Percentiles rank a stretch among this genome's conserved stretches.
These are phyloP conservation scores for Sebastes vulpes DNA, from an alignment of 2,797 vertebrate genomes.

Conservation along the genomic window DNA sequence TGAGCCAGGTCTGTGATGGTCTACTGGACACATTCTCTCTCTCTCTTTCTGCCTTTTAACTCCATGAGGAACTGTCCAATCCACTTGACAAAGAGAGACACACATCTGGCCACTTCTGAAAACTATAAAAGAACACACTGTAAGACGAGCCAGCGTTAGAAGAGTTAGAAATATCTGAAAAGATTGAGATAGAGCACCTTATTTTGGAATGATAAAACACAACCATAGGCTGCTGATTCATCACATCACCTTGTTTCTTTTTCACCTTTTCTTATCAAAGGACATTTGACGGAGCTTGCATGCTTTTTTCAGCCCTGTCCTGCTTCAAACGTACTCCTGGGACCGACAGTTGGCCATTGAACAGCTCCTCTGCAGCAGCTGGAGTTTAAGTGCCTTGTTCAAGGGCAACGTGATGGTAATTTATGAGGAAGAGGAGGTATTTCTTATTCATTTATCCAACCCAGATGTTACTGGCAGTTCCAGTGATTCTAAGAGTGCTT, in stretches of 20 bases:
- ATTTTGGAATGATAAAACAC: neutral
- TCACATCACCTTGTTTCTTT: neutral
- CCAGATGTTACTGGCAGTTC: conserved; percentile 20
- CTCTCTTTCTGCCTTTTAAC: conserved; percentile 29
- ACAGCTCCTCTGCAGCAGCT: conserved; percentile 27
- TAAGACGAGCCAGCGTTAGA: neutral
- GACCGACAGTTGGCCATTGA: conserved; percentile 12
- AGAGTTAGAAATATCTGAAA: neutral
- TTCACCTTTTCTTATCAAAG: conserved; percentile 15
- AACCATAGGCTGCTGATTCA: conserved; percentile 5
- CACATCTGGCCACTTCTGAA: neutral
- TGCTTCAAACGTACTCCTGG: conserved; percentile 2
- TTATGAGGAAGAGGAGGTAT: conserved; percentile 6
- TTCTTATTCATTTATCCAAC: conserved; percentile 9
- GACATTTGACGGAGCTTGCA: neutral
- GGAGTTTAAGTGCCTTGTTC: conserved; percentile 29
- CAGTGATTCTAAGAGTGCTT: neutral
- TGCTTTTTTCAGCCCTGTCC: conserved; percentile 6
- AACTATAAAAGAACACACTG: neutral
- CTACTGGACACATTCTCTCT: conserved; percentile 68
- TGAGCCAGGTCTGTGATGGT: conserved; percentile 71
- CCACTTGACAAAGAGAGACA: conserved; percentile 14
- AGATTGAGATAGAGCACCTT: neutral
- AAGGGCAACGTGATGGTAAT: conserved; percentile 34
- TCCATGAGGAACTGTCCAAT: neutral